These are phyloP conservation scores for Clupea harengus DNA, from an alignment of 2,113 vertebrate genomes.

Conservation along the genomic window DNA sequence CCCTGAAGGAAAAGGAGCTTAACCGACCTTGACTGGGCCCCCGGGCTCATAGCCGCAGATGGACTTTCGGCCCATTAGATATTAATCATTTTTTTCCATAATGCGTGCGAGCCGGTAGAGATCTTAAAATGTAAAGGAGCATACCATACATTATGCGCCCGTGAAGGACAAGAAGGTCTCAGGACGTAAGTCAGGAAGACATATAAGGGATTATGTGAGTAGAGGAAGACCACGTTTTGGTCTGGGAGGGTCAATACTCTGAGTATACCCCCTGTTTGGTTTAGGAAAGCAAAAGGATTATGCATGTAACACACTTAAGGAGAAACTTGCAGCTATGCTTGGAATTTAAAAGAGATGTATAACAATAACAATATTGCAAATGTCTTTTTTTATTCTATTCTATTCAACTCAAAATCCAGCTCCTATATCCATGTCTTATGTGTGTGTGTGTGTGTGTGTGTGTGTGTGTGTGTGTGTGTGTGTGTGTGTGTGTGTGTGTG, in stretches of 20 bases:
- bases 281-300: background rate
- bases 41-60: background rate
- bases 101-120: background rate
- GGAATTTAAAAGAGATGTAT: background rate
- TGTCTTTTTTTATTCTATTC: too few species aligned
- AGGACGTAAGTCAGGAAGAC: background rate
- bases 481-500: too few species aligned
- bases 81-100: constrained; percentile 3
- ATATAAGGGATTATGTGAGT: background rate
- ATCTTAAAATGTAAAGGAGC: constrained; percentile 15
- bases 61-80: constrained; percentile 4
- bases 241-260: background rate
- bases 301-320: background rate
- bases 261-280: background rate
- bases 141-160: background rate
- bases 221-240: background rate
- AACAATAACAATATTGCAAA: background rate
- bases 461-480: too few species aligned
- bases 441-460: too few species aligned
- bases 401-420: too few species aligned
- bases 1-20: background rate
- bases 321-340: background rate
- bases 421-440: too few species aligned
- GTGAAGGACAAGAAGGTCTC: background rate
- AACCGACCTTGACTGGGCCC: constrained; percentile 9